Conservation (phyloP, 2,888 invertebrate species). For the Tipula helvola region DNA sequence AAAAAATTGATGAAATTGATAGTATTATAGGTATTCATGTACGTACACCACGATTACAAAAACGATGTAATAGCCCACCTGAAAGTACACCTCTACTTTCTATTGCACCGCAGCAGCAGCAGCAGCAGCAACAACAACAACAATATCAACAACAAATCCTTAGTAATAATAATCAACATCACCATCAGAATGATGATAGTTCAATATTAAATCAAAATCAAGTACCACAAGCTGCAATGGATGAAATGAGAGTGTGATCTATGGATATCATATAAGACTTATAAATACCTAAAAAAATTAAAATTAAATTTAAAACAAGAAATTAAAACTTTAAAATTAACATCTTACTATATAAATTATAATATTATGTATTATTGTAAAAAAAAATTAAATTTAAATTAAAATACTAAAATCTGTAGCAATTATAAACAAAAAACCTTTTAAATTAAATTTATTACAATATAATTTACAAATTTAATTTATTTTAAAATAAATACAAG, state of each 20-base stretch:
- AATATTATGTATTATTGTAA: not conserved
- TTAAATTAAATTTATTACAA: not conserved
- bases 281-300: not conserved
- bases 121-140: slow-evolving; percentile 29
- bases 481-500: not conserved
- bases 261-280: not conserved
- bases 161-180: slow-evolving; percentile 25
- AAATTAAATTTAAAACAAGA: not conserved
- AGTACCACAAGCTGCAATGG: slow-evolving; percentile 74
- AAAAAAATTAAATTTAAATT: not conserved
- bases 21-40: slow-evolving; percentile 27
- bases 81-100: slow-evolving; percentile 28
- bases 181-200: slow-evolving; percentile 45
- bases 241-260: slow-evolving; percentile 83
- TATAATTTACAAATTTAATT: not conserved
- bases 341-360: not conserved
- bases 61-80: slow-evolving; percentile 17
- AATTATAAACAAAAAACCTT: not conserved
- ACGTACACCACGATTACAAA: slow-evolving; percentile 32
- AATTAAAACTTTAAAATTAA: not conserved
- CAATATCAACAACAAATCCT: slow-evolving; percentile 36
- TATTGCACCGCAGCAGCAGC: not conserved
- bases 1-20: slow-evolving; percentile 28
- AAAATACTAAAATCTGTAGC: not conserved
- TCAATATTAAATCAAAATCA: slow-evolving; percentile 43